These are phyloP conservation scores for Darevskia mixta DNA, from an alignment of 2,797 vertebrate species.

Conservation along the genomic window DNA sequence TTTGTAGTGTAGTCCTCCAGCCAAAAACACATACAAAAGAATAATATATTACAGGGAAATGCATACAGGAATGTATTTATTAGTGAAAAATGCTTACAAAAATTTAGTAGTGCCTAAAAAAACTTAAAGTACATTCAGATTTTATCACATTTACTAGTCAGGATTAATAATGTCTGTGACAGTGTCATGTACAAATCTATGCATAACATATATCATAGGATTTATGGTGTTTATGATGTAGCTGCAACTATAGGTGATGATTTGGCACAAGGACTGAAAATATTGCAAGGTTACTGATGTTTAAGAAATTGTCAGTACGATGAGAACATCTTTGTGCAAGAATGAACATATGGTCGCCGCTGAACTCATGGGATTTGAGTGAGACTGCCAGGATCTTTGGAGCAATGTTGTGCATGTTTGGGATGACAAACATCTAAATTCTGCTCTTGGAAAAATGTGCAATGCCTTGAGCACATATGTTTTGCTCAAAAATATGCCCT, in stretches of 20 bases:
- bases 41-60: too few relatives aligned
- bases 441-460: background rate
- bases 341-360: background rate
- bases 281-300: background rate
- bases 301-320: background rate
- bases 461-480: background rate
- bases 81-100: too few relatives aligned
- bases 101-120: background rate
- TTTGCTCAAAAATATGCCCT: background rate
- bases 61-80: too few relatives aligned
- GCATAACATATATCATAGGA: background rate
- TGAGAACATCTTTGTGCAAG: background rate
- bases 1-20: too few relatives aligned
- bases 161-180: background rate
- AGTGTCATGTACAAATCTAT: background rate
- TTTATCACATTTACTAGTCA: background rate
- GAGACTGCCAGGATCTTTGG: background rate
- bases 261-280: background rate
- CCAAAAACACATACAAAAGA: too few relatives aligned
- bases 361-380: background rate
- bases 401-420: background rate
- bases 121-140: background rate
- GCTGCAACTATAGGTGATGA: background rate
- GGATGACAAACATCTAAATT: background rate
- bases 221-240: background rate